Evolutionary conservation across 2,797 vertebrate species (phyloP), one percentile per base, ranked within the genome.

Genomic region (Poeciliopsis paucimaculata): DNA sequence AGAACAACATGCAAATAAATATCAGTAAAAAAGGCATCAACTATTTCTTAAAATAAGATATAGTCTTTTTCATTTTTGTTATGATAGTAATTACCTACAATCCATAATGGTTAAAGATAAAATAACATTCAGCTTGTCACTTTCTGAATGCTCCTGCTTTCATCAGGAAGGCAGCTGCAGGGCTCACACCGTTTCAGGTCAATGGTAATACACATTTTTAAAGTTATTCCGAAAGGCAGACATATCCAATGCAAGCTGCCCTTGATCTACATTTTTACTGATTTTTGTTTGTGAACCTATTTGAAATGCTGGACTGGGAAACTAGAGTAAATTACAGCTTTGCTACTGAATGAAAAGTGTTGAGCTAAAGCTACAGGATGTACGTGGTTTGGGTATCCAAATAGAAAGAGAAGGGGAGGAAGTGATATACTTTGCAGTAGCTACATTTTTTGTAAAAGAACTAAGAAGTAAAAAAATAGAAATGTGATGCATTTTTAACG

Each of bases 301-400:
- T 72, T 26, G 45, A 82, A 72, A 53, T 51, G 60, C 43, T 71
- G 43, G 57, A 80, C 20, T 26, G 15, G 72, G 10, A 78, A 77
- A 60, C 20, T 1, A 12, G 53, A 62, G 26, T 43, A 57, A 55
- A 70, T 81, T 62, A 73, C 36, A 77, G 60, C 34, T 55, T 76
- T 26, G 72, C 64, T 57, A 80, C 18, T 55, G 49, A 60, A 73
- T 73, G 39, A 53, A 34, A 46, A 85, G 80, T 72, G n/a, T n/a
- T 75, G 20, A 62, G 75, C 47, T 76, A 47, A 23, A 72, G 53
- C 36, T 68, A 47, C n/a, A 11, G 55, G 76, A 47, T 72, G 43
- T 39, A 23, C 46, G 43, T 68, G 49, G 75, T 46, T 49, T 76
- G 62, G 31, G 47, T 75, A 60, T 43, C 72, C 45, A 60, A 62